These are phyloP conservation scores for Philaenus spumarius DNA, from an alignment of 1,140 invertebrate species.

Conservation along the genomic window DNA sequence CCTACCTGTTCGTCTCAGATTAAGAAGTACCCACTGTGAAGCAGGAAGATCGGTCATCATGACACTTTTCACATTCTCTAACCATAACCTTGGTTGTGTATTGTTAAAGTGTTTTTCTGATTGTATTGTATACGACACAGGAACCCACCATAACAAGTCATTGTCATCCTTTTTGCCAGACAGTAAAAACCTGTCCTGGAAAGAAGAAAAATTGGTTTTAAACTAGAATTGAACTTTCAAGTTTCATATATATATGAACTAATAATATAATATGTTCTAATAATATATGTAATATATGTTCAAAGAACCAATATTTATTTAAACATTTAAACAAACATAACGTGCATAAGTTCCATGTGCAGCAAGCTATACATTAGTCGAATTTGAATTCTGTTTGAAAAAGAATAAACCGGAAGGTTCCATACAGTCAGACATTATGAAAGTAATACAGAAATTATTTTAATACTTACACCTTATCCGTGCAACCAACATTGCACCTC, in stretches of 20 bases:
- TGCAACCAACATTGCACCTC: no score
- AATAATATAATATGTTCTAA: no score
- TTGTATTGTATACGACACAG: slow-evolving; percentile 65
- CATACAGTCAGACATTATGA: no score
- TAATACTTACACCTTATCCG: no score
- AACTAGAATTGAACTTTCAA: no score
- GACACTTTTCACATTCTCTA: neutral
- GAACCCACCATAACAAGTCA: slow-evolving; percentile 61
- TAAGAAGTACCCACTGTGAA: slow-evolving; percentile 1
- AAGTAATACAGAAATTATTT: no score
- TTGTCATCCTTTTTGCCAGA: neutral
- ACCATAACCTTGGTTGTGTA: slow-evolving; percentile 62
- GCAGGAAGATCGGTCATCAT: neutral
- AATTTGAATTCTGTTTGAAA: neutral
- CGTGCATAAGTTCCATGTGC: no score
- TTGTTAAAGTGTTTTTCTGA: slow-evolving; percentile 50
- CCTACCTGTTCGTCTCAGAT: slow-evolving; percentile 5
- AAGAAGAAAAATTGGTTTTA: neutral
- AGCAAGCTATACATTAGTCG: neutral
- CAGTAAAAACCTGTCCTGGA: slow-evolving; percentile 5
- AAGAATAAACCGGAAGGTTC: no score
- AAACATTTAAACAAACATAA: no score
- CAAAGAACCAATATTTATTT: no score
- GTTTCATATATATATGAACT: no score
- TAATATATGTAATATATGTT: no score